These are phyloP conservation scores for Leucoma salicis DNA, from an alignment of 2,888 invertebrate species.

Conservation along the genomic window DNA sequence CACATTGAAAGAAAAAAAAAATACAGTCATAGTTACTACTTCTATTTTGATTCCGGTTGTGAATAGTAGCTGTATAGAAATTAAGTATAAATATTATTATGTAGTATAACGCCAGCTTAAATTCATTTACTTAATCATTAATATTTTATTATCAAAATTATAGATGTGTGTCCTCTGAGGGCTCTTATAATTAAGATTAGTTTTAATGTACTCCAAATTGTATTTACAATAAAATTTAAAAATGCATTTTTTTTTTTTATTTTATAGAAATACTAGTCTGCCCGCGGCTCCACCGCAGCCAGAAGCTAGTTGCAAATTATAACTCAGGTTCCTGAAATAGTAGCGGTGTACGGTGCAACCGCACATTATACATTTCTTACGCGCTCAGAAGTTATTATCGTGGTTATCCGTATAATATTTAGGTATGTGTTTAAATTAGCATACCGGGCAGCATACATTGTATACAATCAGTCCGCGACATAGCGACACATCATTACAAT, in stretches of 20 bases:
- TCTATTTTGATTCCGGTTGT: conserved; percentile 46
- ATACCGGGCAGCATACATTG: too few species aligned
- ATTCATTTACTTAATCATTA: conserved; percentile 16
- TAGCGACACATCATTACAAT: too few species aligned
- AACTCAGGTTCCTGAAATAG: too few species aligned
- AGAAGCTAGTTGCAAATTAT: too few species aligned
- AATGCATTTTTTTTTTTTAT: conserved; percentile 1
- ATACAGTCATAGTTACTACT: conserved; percentile 13
- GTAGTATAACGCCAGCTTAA: conserved; percentile 2
- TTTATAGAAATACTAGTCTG: not conserved
- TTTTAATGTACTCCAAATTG: conserved; percentile 45
- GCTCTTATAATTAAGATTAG: conserved; percentile 40
- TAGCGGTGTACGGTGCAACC: too few species aligned
- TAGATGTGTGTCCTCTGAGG: conserved; percentile 38
- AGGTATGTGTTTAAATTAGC: too few species aligned
- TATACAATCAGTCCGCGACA: too few species aligned
- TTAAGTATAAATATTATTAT: conserved; percentile 26
- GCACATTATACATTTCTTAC: too few species aligned
- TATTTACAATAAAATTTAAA: conserved; percentile 42
- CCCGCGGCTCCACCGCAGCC: too few species aligned
- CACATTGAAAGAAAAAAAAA: too few species aligned
- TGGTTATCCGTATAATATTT: too few species aligned
- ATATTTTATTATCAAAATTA: conserved; percentile 13
- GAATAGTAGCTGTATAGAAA: conserved; percentile 45
- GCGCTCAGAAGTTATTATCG: too few species aligned